Conservation (phyloP, 2,113 vertebrate genomes). For the Octodon degus region DNA sequence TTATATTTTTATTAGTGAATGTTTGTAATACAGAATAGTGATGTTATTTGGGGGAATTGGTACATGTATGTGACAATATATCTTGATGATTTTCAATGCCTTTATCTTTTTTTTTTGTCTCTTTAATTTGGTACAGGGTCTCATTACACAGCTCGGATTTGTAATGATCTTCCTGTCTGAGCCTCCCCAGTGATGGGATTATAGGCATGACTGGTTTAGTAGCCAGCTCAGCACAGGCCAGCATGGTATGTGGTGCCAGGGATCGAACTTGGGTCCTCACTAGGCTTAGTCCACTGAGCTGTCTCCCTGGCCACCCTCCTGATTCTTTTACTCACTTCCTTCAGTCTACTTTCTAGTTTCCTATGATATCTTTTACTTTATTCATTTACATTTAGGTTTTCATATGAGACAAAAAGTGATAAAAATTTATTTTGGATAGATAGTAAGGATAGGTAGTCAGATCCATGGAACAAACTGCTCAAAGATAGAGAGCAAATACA, state of each 20-base stretch:
- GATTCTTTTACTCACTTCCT: not conserved
- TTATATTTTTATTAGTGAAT: not conserved
- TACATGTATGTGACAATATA: not conserved
- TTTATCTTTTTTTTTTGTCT: not conserved
- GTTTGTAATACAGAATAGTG: not conserved
- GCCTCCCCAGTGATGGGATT: too few relatives aligned
- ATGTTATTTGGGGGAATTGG: not conserved
- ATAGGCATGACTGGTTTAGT: too few relatives aligned
- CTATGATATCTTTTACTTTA: not conserved
- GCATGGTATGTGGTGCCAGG: too few relatives aligned
- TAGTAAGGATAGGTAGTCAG: not conserved
- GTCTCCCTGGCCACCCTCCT: too few relatives aligned
- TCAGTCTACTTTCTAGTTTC: not conserved
- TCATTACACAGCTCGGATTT: too few relatives aligned
- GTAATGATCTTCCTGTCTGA: too few relatives aligned
- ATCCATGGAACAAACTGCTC: not conserved
- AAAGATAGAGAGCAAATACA: not conserved
- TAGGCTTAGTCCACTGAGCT: too few relatives aligned
- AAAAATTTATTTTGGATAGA: not conserved
- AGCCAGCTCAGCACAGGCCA: too few relatives aligned
- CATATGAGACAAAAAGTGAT: not conserved
- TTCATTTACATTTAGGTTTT: not conserved
- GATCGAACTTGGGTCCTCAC: too few relatives aligned
- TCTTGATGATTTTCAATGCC: not conserved
- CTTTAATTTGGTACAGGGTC: too few relatives aligned